A percentile compares a stretch with the other conserved stretches of the same genome.
phyloP scores from a whole-genome alignment of 1,140 invertebrate species.

The Drosophila navojoa region DNA sequence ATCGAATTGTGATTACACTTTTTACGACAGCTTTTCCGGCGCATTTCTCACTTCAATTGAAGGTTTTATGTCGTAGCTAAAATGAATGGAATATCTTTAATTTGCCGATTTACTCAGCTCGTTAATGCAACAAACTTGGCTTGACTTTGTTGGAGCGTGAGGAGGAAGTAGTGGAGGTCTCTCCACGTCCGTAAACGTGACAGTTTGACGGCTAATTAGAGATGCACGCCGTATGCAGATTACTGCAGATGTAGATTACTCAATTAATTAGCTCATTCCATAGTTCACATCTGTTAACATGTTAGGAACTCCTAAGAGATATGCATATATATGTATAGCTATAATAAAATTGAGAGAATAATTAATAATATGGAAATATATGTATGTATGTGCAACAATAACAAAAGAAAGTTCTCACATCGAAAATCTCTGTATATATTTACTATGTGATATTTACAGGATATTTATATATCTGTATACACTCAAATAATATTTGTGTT shows the following conservation, averaged over 20 bases:
- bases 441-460: no score
- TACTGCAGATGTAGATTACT: not conserved
- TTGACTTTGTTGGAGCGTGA: not conserved
- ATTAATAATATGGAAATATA: no score
- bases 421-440: no score
- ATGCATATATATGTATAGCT: no score
- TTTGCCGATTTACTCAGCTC: not conserved
- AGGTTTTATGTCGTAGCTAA: not conserved
- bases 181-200: constrained; percentile 3
- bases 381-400: no score
- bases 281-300: not conserved
- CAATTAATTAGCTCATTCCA: constrained; percentile 2
- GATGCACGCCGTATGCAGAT: constrained; percentile 1
- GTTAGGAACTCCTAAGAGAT: not conserved
- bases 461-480: no score
- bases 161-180: not conserved
- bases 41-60: no score
- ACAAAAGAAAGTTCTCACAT: no score
- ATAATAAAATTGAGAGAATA: no score
- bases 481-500: no score
- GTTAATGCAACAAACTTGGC: not conserved
- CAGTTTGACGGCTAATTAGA: constrained; percentile 20
- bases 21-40: no score
- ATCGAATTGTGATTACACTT: no score
- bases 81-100: not conserved